Evolutionary conservation across 2,113 vertebrate genomes (phyloP), one percentile per base, ranked within the genome.

Genomic region (Irena cyanogastra): DNA sequence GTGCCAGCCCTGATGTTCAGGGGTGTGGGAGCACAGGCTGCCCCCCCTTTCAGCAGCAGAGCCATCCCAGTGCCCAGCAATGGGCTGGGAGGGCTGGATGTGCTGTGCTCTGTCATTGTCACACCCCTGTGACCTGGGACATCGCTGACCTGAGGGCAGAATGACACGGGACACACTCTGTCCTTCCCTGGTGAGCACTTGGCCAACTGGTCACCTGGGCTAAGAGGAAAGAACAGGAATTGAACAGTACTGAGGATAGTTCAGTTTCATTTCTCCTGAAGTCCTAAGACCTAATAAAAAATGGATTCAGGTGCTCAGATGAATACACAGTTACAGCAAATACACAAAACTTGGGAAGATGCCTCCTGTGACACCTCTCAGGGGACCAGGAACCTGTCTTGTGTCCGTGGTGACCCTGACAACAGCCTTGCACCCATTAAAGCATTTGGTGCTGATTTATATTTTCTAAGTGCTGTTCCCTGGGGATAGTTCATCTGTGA

Each of bases 401-500:
- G n/a, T 83, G 57, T 64, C 42, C 57, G 28, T 74, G 60, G 44
- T 44, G 89, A 78, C 71, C 54, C 86, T 83, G 41, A 57, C 83
- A 83, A 23, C 54, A 81, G 72, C 37, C 60, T 86, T 63, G 60
- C 68, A 87, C 79, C 80, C 56, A 47, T 79, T 72, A 63, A 89
- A 87, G 54, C 4, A 1, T 45, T 89, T 57, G 31, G 23, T 72
- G 49, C 59, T 90, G 81, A 66, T 83, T 76, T 91, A n/a, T 54
- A 5, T 93, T 92, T 95, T 65, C 83, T 37, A 89, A 90, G 18
- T 18, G 66, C 66, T 57, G 1, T 86, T 76, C 70, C 42, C 71
- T 91, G 71, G 45, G 65, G 66, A 37, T 20, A 16, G 77, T 84
- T 96, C 45, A 61, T 76, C 80, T 72, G 30, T 28, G 91, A 91